phyloP scores from a whole-genome alignment of 2,797 vertebrate species.

The Syngnathus rostellatus region DNA sequence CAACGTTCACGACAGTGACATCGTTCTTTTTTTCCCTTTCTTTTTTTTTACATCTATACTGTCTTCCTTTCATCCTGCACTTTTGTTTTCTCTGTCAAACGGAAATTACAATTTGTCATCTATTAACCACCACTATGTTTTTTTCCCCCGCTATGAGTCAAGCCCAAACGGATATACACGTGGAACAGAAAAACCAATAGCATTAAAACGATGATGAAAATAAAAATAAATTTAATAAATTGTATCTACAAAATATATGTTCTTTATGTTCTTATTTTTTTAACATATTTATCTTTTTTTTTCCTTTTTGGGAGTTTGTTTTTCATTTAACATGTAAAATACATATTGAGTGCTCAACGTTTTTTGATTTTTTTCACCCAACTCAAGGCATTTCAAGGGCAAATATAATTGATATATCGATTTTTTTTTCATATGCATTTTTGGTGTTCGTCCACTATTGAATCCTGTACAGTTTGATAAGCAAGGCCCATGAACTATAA shows the following conservation, averaged over 20 bases:
- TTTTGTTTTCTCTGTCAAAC: conserved; percentile 32
- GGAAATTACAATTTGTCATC: conserved; percentile 21
- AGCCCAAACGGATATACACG: background rate
- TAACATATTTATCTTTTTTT: too few species aligned
- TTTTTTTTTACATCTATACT: conserved; percentile 4
- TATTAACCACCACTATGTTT: conserved; percentile 20
- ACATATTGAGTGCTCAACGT: too few species aligned
- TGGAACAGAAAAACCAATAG: background rate
- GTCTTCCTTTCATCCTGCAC: conserved; percentile 44
- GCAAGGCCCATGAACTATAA: background rate
- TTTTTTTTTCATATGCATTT: too few species aligned
- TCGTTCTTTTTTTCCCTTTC: conserved; percentile 17
- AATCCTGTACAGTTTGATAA: background rate
- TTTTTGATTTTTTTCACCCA: too few species aligned
- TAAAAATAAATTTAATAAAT: too few species aligned
- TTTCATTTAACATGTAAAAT: too few species aligned
- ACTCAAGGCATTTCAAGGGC: too few species aligned
- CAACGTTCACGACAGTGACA: conserved; percentile 40
- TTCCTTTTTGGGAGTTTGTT: too few species aligned
- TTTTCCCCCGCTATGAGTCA: conserved; percentile 17
- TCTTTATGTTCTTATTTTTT: too few species aligned
- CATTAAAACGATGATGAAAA: background rate
- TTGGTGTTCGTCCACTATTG: background rate
- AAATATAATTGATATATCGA: too few species aligned
- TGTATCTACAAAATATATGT: too few species aligned